Evolutionary conservation across 2,888 invertebrate species (phyloP), one percentile per base, ranked within the genome.

Genomic region (Apantesis nais): DNA sequence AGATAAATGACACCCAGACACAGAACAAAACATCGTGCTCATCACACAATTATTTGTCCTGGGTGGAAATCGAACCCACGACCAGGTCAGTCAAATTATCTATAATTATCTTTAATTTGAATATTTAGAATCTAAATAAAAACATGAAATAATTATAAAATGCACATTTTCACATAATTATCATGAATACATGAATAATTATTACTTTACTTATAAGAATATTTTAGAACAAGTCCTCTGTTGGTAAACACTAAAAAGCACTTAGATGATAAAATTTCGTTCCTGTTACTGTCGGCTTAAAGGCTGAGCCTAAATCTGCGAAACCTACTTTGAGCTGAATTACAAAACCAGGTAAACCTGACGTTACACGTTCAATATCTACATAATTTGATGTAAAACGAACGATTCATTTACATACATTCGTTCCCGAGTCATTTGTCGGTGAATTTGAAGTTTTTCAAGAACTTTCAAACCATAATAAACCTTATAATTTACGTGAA

Each of bases 321-420:
- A 74, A 77, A 69, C 66, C 66, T 61, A 68, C 62, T 77, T 64
- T 52, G 73, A 74, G 63, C 39, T 65, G 68, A 65, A 63, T 67
- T 63, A 66, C 63, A 66, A 60, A 71, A 52, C 55, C 55, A 66
- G 41, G 37, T 65, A 73, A 74, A 63, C 55, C 61, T 25, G 61
- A 39, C 41, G 68, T 69, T 64, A 48, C 62, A 66, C 63, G 68
- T 67, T 70, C 66, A 71, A 75, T 76, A 63, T 34, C 63, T 69
- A 69, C 39, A 72, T 77, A 79, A 79, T 79, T 79, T 71, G 67
- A 74, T 76, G 63, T 68, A 29, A 61, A 62, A 22, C 55, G 29
- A 73, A 74, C 48, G 58, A 76, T 71, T 70, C 68, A 75, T 79
- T 79, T 74, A 76, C 58, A 44, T 44, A 19, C 44, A 78, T 74